Evolutionary conservation across 2,888 invertebrate genomes (phyloP).

Genomic region (Liodrosophila aerea): DNA sequence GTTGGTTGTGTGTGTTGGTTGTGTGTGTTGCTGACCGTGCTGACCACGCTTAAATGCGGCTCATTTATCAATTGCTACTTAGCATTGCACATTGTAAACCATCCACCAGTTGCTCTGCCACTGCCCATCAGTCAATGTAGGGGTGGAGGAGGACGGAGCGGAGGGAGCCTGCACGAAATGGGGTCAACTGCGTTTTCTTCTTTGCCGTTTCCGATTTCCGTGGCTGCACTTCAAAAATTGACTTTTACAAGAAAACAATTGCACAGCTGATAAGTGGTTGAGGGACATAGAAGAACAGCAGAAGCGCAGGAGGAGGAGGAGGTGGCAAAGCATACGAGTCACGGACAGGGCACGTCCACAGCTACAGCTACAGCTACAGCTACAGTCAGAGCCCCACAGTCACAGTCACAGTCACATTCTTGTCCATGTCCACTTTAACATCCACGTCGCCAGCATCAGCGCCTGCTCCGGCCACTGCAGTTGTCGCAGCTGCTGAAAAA

Average conservation of each 20-base stretch:
- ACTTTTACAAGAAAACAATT: constrained; percentile 76
- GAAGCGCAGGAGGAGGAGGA: background rate
- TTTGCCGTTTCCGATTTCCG: constrained; percentile 71
- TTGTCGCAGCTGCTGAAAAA: constrained; percentile 41
- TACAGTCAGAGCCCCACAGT: no score
- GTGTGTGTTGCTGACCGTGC: constrained; percentile 45
- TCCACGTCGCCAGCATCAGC: constrained; percentile 20
- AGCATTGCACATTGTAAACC: constrained; percentile 57
- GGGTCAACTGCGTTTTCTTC: constrained; percentile 67
- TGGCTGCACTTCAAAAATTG: constrained; percentile 73
- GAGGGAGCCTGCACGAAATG: constrained; percentile 31
- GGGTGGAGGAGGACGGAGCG: background rate
- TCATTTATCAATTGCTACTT: constrained; percentile 77
- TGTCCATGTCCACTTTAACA: constrained; percentile 7
- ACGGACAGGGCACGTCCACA: constrained; percentile 56
- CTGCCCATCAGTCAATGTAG: background rate
- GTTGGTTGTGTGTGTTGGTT: constrained; percentile 7
- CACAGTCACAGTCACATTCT: background rate
- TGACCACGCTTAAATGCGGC: constrained; percentile 71
- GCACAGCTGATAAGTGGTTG: constrained; percentile 70
- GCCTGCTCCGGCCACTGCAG: constrained; percentile 29
- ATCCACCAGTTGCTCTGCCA: constrained; percentile 67
- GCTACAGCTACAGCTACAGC: constrained; percentile 25
- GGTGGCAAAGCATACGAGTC: background rate
- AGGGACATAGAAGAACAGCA: constrained; percentile 27